Percentiles rank a stretch among this genome's conserved stretches.
phyloP scores from a whole-genome alignment of 2,113 vertebrate genomes.

The Pluvialis apricaria region DNA sequence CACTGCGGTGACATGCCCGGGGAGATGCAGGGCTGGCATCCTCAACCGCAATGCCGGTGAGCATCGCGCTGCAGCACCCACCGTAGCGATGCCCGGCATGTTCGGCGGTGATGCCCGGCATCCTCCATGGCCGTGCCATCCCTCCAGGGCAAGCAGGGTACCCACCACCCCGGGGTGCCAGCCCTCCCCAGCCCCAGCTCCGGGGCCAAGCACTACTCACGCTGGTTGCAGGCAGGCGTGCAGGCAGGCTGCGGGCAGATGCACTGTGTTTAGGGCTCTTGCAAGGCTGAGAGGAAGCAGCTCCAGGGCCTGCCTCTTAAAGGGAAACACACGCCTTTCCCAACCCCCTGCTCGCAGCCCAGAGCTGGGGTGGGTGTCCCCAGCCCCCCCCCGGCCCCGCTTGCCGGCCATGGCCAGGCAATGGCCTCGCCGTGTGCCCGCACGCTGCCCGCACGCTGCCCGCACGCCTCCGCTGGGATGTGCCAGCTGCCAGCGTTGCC shows the following conservation, averaged over 20 bases:
- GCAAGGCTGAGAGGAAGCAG: slow-evolving; percentile 62
- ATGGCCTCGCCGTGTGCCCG: neutral
- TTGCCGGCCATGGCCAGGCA: neutral
- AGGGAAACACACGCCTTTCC: slow-evolving; percentile 69
- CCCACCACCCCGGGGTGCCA: neutral
- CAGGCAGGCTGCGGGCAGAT: slow-evolving; percentile 27
- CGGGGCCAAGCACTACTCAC: slow-evolving; percentile 32
- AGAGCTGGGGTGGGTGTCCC: neutral
- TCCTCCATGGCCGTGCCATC: neutral
- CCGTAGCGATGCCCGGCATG: neutral
- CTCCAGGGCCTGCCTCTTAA: slow-evolving; percentile 73
- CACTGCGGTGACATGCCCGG: fast-evolving
- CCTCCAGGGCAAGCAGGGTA: neutral
- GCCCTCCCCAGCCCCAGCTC: neutral
- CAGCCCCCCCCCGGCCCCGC: neutral
- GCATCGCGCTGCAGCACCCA: neutral
- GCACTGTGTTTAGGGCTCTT: slow-evolving; percentile 56
- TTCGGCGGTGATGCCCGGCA: neutral
- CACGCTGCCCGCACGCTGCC: neutral
- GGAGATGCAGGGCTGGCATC: too few relatives aligned
- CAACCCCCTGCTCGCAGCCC: neutral
- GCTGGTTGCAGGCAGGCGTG: neutral
- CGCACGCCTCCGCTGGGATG: neutral
- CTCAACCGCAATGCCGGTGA: fast-evolving
- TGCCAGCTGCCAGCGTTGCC: neutral